Conservation (phyloP, 2,888 invertebrate species). For the Torymus aiolomorphi region DNA sequence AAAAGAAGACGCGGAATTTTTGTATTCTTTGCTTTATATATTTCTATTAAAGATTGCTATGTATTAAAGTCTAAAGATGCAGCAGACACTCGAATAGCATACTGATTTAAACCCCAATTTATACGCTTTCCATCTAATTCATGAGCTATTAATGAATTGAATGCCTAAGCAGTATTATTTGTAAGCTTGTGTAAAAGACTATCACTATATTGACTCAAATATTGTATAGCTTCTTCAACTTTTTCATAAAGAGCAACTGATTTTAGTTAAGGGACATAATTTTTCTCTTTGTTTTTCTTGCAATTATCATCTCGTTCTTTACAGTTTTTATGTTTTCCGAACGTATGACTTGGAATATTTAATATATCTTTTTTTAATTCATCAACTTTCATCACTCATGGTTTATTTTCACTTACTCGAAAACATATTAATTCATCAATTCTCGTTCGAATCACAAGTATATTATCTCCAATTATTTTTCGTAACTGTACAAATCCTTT, state of each 20-base stretch:
- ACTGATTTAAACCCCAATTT: background rate
- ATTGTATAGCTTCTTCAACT: background rate
- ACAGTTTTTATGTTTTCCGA: conserved; percentile 4
- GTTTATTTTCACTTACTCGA: background rate
- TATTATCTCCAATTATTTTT: too few species aligned
- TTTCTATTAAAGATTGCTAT: too few species aligned
- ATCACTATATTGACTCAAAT: background rate
- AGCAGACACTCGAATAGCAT: background rate
- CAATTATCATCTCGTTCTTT: background rate
- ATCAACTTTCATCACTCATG: background rate
- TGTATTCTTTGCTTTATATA: too few species aligned
- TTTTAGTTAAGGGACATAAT: background rate
- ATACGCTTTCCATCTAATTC: background rate
- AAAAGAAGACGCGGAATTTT: too few species aligned
- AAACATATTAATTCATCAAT: too few species aligned
- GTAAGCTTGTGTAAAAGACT: background rate
- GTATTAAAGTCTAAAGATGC: too few species aligned
- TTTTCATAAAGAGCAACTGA: background rate
- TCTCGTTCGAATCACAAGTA: too few species aligned
- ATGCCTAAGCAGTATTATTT: background rate
- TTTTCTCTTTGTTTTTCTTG: too few species aligned
- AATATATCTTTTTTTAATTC: too few species aligned
- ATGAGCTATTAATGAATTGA: background rate
- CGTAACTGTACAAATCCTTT: too few species aligned
- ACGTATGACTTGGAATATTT: background rate